Evolutionary conservation across 1,140 invertebrate genomes (phyloP).

Genomic region (Zaprionus nigranus): DNA sequence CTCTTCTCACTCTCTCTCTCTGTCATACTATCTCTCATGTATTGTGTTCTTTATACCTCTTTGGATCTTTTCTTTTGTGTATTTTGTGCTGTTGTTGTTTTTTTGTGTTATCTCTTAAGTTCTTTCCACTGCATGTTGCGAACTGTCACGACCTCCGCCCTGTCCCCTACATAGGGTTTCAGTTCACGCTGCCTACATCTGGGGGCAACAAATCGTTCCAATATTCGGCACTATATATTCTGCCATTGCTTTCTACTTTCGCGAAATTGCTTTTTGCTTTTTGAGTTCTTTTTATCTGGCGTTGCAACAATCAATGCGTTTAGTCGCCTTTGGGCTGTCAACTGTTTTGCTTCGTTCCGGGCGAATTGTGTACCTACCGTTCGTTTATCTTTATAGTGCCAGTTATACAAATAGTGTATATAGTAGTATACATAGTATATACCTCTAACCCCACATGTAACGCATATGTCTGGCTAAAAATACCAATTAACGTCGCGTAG

Average conservation of each 20-base stretch:
- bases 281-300: not conserved
- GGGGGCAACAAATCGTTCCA: conserved; percentile 35
- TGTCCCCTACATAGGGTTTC: conserved; percentile 59
- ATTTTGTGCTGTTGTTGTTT: conserved; percentile 33
- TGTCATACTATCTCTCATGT: conserved; percentile 26
- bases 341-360: conserved; percentile 45
- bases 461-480: conserved; percentile 10
- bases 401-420: conserved; percentile 26
- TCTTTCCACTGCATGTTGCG: conserved; percentile 44
- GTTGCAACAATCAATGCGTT: conserved; percentile 50
- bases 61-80: conserved; percentile 40
- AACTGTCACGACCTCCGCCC: conserved; percentile 46
- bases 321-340: conserved; percentile 58
- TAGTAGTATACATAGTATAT: not conserved
- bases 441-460: not conserved
- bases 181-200: conserved; percentile 51
- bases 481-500: conserved; percentile 15
- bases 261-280: not conserved
- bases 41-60: conserved; percentile 19
- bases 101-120: conserved; percentile 32
- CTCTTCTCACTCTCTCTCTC: conserved; percentile 3
- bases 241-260: not conserved
- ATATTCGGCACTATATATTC: not conserved
- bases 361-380: conserved; percentile 1
- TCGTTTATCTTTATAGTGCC: conserved; percentile 62